phyloP scores from a whole-genome alignment of 2,113 vertebrate species.

The Paralichthys olivaceus region DNA sequence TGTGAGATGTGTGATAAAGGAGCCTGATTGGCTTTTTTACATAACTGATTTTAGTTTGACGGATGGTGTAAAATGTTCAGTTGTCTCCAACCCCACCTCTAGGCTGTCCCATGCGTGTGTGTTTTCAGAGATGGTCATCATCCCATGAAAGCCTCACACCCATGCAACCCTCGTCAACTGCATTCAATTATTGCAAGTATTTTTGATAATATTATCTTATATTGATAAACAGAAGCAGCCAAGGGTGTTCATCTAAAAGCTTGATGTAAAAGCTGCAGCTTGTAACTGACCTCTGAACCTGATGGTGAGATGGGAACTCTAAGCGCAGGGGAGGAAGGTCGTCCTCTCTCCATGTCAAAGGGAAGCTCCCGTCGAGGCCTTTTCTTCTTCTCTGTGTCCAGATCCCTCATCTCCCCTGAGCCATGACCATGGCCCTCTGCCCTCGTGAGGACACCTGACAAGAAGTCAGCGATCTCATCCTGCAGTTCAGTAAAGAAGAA shows the following conservation, averaged over 20 bases:
- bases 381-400: conserved; percentile 94
- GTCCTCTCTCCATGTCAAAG: conserved; percentile 91
- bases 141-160: no score
- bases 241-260: not conserved
- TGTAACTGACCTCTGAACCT: conserved; percentile 88
- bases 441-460: conserved; percentile 91
- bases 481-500: conserved; percentile 51
- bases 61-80: no score
- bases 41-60: no score
- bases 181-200: no score
- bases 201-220: no score
- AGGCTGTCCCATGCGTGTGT: no score
- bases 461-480: conserved; percentile 97
- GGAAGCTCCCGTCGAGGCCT: conserved; percentile 89
- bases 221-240: not conserved
- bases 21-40: no score
- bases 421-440: conserved; percentile 86
- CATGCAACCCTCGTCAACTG: no score
- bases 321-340: conserved; percentile 88
- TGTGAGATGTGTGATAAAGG: no score
- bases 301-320: conserved; percentile 91
- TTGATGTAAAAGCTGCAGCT: not conserved
- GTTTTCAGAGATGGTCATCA: no score
- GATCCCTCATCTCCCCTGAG: conserved; percentile 89
- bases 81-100: no score